Base-by-base conservation (phyloP, 2,888 invertebrate genomes). In the Xestia rhomboidea region DNA sequence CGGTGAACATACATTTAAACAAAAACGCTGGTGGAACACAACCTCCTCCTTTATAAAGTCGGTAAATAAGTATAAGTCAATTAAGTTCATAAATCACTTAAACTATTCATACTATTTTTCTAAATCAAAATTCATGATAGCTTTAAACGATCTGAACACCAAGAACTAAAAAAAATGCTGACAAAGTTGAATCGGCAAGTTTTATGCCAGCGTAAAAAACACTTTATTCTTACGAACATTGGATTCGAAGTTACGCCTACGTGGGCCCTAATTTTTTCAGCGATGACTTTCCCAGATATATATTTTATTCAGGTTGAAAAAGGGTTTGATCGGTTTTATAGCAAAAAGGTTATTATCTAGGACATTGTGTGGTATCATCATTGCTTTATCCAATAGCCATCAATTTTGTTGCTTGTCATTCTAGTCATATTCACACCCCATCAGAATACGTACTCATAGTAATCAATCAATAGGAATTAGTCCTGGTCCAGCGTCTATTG, bases 151-250 rank as follows among this genome's bases (percentile, higher is more conserved):
- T 85, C 70, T 18, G 54, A 34, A 44, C 74, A 88, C 87, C 85
- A 87, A 84, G 77, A 82, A 72, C 63, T 76, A 60, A 60, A n/a
- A n/a, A n/a, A n/a, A n/a, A 60, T 21, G 76, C 76, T 84, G 77
- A 82, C 88, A 70, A 13, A 18, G 70, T 77, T 84, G 79, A 88
- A 57, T 84, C 77, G 76, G 84, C 89, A 69, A 71, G 44, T 73
- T 69, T 76, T 27, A 60, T 54, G 62, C 38, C 67, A 77, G 21
- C 46, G 60, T 34, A 87, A 84, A 88, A 76, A 44, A n/a, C 15
- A 76, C 76, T 82, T 73, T 81, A 87, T 66, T 41, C 51, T 30
- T 5, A 44, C 38, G 7, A 15, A 0, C 11, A 62, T 77, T 76
- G 2, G 71, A 64, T 81, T 75, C 34, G 67, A 75, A 76, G 77